Evolutionary conservation across 1,140 invertebrate genomes (phyloP).

Genomic region (Zaprionus camerounensis): DNA sequence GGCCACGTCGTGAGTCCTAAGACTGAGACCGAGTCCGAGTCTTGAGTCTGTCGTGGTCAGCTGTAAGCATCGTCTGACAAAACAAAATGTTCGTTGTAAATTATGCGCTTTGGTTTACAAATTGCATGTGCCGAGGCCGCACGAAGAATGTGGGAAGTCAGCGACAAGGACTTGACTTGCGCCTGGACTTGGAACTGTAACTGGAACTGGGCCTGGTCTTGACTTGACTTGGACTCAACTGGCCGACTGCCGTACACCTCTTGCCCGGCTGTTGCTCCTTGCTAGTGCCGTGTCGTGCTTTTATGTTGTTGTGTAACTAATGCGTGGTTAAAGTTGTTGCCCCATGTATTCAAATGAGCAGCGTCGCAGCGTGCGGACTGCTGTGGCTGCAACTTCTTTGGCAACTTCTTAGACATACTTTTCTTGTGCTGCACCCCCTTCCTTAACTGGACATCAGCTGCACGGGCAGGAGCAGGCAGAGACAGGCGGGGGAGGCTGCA

Average conservation of each 20-base stretch:
- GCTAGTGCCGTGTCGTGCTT: slow-evolving; percentile 19
- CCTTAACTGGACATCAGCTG: slow-evolving; percentile 22
- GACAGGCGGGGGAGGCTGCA: background rate
- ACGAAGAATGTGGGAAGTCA: slow-evolving; percentile 69
- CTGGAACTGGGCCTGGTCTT: background rate
- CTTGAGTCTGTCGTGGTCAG: slow-evolving; percentile 39
- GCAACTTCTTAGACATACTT: slow-evolving; percentile 79
- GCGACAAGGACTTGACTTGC: slow-evolving; percentile 40
- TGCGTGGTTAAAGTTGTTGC: slow-evolving; percentile 79
- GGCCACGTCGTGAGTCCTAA: slow-evolving; percentile 26
- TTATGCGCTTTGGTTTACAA: slow-evolving; percentile 82
- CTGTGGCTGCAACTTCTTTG: slow-evolving; percentile 60
- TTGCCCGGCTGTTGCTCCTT: background rate
- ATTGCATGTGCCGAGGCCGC: slow-evolving; percentile 70
- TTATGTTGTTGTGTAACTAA: slow-evolving; percentile 67
- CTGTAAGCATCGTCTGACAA: slow-evolving; percentile 38
- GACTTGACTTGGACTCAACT: slow-evolving; percentile 30
- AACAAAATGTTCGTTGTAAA: slow-evolving; percentile 70
- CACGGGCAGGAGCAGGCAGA: too few species aligned
- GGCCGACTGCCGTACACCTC: slow-evolving; percentile 13
- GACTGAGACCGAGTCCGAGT: slow-evolving; percentile 17
- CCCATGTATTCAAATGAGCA: slow-evolving; percentile 76
- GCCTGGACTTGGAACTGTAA: slow-evolving; percentile 3
- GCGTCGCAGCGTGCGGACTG: slow-evolving; percentile 60
- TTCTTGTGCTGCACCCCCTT: slow-evolving; percentile 40